A percentile compares a stretch with the other conserved stretches of the same genome.
phyloP scores from a whole-genome alignment of 2,113 vertebrate genomes.

The Cyprinus carpio region DNA sequence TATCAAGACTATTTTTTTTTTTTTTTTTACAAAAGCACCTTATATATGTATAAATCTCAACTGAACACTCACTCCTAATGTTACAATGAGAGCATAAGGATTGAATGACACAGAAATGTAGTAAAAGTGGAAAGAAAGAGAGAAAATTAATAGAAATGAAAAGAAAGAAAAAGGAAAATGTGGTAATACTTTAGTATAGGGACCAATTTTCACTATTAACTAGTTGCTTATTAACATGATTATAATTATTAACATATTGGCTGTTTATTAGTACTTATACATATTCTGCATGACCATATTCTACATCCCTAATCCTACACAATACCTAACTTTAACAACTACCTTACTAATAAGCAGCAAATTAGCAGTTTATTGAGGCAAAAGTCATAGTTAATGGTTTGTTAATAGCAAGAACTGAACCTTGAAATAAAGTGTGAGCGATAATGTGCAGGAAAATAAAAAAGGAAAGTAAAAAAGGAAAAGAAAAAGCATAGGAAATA shows the following conservation, averaged over 20 bases:
- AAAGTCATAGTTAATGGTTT: too few relatives aligned
- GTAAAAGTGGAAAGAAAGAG: background rate
- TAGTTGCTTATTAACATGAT: too few relatives aligned
- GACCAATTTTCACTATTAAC: too few relatives aligned
- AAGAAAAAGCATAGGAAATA: background rate
- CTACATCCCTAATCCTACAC: too few relatives aligned
- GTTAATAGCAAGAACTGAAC: background rate
- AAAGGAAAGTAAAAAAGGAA: too few relatives aligned
- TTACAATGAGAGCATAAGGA: constrained; percentile 2
- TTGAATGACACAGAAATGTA: constrained; percentile 29
- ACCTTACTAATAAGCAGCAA: too few relatives aligned
- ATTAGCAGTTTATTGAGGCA: too few relatives aligned
- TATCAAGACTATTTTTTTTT: background rate
- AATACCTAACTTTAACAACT: too few relatives aligned
- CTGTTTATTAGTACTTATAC: too few relatives aligned
- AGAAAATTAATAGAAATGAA: background rate
- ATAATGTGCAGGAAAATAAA: background rate
- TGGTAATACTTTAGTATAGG: too few relatives aligned
- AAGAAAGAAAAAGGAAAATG: background rate
- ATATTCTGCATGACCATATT: too few relatives aligned
- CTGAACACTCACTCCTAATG: background rate
- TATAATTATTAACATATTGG: too few relatives aligned
- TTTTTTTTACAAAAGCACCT: background rate
- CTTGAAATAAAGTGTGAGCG: background rate
- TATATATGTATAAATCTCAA: constrained; percentile 4